A percentile compares a stretch with the other conserved stretches of the same genome.
Conservation (phyloP, 2,113 vertebrate genomes). For the Sporophila hypoxantha region DNA sequence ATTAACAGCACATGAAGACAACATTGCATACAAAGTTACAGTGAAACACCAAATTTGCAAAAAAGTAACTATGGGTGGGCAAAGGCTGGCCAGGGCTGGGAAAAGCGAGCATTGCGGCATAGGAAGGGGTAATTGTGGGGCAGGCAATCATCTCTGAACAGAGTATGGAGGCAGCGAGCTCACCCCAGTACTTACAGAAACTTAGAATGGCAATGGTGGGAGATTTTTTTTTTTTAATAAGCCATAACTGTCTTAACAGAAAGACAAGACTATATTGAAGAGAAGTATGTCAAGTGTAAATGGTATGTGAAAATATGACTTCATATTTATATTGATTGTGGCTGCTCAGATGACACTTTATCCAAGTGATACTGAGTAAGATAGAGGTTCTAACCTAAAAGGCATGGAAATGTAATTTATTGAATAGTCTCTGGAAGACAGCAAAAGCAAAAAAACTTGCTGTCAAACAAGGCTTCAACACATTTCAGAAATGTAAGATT, state of each 20-base stretch:
- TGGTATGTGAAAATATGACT: not conserved
- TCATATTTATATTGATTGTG: not conserved
- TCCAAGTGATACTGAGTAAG: not conserved
- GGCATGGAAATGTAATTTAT: not conserved
- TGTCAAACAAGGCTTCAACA: not conserved
- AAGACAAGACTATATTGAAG: not conserved
- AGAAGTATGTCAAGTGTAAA: not conserved
- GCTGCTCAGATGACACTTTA: not conserved
- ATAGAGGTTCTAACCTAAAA: not conserved
- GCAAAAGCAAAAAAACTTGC: not conserved
- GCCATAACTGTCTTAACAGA: not conserved
- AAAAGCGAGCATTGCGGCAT: not conserved
- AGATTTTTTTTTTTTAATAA: not conserved
- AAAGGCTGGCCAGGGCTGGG: not conserved
- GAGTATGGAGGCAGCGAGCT: rapidly evolving
- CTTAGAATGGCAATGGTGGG: rapidly evolving
- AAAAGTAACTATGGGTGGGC: not conserved
- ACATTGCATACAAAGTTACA: not conserved
- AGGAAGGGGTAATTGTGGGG: not conserved
- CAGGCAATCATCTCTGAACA: not conserved
- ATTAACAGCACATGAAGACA: rapidly evolving
- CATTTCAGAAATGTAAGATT: not conserved
- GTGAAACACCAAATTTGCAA: not conserved
- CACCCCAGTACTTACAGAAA: not conserved
- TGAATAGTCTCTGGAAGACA: not conserved